Base-by-base conservation (phyloP, 2,113 vertebrate species). In the Mirounga angustirostris region DNA sequence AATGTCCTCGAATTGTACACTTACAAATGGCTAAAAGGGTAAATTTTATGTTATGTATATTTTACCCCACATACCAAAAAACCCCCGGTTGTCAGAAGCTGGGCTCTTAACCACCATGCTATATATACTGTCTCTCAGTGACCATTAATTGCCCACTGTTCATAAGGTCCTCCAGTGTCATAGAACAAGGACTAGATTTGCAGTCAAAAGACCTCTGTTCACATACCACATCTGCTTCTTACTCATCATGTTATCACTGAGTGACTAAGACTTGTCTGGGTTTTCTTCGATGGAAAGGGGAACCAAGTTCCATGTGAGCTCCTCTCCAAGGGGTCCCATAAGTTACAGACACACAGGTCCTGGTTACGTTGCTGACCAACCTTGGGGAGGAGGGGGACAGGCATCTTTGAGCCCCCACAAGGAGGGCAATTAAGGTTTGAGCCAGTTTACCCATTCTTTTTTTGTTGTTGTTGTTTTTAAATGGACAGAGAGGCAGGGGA, bases 151-250 rank as follows among this genome's bases (percentile, higher is more conserved):
- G 28, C 54, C 54, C 89, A 12, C 36, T 89, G 33, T 69, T 94
- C 56, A 61, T 21, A 92, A 91, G 81, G 6, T 33, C 65, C 76
- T 88, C 61, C 65, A 91, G 6, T 85, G 65, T 81, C 58, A 50
- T 9, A 63, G 43, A 86, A 73, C 24, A 89, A 90, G 8, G 21
- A 78, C n/a, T 46, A 92, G 13, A 81, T 83, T 67, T 86, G 22
- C 13, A 87, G 21, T 89, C 43, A 69, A 95, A 82, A 85, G 59
- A 46, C 33, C 33, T 96, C 43, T 71, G 33, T 94, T 91, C 76
- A 86, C 87, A 96, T 28, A 92, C 43, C 67, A 74, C 82, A 90
- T 96, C 24, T 90, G 79, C 82, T 92, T 96, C 79, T 96, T 80
- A 86, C 54, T 91, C 36, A 83, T 59, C 24, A 30, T 89, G 54